Base-by-base conservation (phyloP, 2,888 invertebrate species). In the Nomada goodeniana region DNA sequence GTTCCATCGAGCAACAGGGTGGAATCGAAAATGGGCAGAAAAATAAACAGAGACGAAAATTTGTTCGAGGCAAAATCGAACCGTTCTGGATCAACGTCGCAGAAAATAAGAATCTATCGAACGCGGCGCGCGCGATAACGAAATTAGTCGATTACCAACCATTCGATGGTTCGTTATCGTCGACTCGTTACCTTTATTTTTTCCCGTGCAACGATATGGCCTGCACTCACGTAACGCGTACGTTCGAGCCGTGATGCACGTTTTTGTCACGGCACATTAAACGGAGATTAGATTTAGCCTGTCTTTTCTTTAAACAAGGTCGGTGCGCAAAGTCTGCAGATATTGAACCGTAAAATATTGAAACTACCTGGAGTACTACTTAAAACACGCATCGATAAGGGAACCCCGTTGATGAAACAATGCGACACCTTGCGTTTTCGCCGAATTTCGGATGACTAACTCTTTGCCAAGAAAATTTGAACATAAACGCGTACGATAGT, bases 61-160 rank as follows among this genome's bases (percentile, higher is more conserved):
- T 36, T 36, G 11, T 7, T 20, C 2, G n/a, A n/a, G 42, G 47
- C 15, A 2, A 47, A 47, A 47, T 47, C 13, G 3, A 47, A 15
- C 47, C 13, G 47, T 47, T 47, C 47, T 47, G 47, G 47, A 13
- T 47, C 18, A 0, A 4, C 13, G 42, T 55, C 73, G 55, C 42
- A 26, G 47, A 23, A 52, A 67, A 65, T 70, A 60, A 55, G 26
- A 55, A 77, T 44, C 47, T 52, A 79, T 85, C 69, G 75, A 57
- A 64, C 50, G 61, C n/a, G 15, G 15, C 36, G 10, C 67, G 44
- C 59, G 60, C 63, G 82, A 82, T 81, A 83, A 86, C 77, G 78
- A 85, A 83, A 80, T 80, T 85, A 88, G 82, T 70, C 69, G 73
- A 60, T 75, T 80, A 67, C 47, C 73, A 81, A 53, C 65, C 64